These are phyloP conservation scores for Lysandra coridon DNA, from an alignment of 2,888 invertebrate species.

Conservation along the genomic window DNA sequence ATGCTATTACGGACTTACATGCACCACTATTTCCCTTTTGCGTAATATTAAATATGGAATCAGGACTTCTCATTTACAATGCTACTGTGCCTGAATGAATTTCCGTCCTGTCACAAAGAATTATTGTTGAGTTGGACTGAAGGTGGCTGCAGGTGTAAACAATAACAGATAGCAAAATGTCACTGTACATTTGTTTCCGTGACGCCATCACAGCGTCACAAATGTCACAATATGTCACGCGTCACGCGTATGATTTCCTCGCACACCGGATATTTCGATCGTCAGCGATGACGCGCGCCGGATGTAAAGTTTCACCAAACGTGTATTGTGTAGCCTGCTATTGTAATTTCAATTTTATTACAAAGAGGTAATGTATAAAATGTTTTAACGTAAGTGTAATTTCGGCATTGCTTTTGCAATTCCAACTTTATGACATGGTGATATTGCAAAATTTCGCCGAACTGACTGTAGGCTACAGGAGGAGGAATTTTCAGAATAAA, in stretches of 20 bases:
- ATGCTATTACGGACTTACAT: no score
- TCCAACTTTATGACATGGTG: background rate
- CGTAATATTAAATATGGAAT: no score
- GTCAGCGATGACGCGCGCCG: constrained; percentile 29
- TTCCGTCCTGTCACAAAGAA: background rate
- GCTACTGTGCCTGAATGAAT: background rate
- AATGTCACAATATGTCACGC: background rate
- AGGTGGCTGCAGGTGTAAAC: background rate
- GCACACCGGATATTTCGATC: constrained; percentile 31
- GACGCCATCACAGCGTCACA: background rate
- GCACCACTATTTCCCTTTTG: no score
- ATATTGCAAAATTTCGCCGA: background rate
- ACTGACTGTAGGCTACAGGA: no score
- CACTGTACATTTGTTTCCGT: background rate
- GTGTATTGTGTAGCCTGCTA: background rate
- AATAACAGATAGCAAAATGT: background rate
- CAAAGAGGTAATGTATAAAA: background rate
- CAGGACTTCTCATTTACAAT: background rate
- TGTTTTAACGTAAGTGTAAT: background rate
- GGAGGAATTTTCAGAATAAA: no score
- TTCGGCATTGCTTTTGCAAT: background rate
- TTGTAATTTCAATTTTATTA: constrained; percentile 2
- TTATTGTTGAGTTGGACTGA: background rate
- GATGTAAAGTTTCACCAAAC: background rate
- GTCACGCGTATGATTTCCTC: constrained; percentile 28